phyloP scores from a whole-genome alignment of 2,113 vertebrate genomes.

The Catharus minimus region DNA sequence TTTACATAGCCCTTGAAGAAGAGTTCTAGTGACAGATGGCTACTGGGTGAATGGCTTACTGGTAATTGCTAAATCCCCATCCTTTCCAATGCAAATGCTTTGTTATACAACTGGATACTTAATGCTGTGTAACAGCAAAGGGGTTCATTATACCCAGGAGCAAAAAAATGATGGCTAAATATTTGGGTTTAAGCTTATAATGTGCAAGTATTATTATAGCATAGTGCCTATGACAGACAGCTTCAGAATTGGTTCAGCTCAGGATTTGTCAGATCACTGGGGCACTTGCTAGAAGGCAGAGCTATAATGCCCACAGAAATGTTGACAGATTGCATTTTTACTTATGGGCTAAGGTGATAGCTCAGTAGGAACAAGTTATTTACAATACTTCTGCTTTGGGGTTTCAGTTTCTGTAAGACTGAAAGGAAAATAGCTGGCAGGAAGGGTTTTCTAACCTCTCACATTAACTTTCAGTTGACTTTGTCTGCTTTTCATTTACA shows the following conservation, averaged over 20 bases:
- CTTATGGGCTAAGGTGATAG: background rate
- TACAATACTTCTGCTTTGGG: background rate
- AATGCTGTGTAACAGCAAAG: background rate
- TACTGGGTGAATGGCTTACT: background rate
- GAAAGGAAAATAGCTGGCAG: background rate
- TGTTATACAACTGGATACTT: background rate
- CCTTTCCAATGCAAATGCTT: background rate
- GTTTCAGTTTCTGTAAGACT: background rate
- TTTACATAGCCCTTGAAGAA: background rate
- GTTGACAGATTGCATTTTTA: background rate
- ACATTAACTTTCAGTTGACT: background rate
- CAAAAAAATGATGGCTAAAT: background rate
- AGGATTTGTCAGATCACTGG: background rate
- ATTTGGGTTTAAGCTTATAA: background rate
- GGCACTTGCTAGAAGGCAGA: background rate
- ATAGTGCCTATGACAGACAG: background rate
- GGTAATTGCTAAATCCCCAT: background rate
- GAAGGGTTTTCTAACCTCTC: background rate
- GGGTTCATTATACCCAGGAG: background rate
- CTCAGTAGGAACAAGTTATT: background rate
- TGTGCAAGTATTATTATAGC: background rate
- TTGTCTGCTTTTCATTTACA: background rate
- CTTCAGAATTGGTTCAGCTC: background rate
- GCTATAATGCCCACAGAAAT: background rate
- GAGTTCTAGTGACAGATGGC: background rate